Evolutionary conservation across 2,888 invertebrate species (phyloP).

Genomic region (Chironomus tentans): DNA sequence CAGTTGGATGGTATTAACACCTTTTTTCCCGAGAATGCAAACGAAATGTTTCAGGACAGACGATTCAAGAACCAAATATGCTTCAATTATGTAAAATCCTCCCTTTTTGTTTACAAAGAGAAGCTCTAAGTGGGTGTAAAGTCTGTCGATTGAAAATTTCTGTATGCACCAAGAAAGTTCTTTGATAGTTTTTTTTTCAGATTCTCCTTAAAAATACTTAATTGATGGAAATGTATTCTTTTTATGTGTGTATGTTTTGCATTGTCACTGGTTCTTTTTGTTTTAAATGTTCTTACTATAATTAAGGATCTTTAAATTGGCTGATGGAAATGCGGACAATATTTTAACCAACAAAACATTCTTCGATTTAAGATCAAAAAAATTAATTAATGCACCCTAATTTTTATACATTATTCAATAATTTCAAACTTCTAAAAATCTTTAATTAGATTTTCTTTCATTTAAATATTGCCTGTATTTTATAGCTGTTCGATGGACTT

Average conservation of each 20-base stretch:
- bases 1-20: slow-evolving; percentile 16
- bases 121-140: too few species aligned
- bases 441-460: too few species aligned
- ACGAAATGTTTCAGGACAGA: not conserved
- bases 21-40: slow-evolving; percentile 22
- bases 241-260: not conserved
- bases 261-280: slow-evolving; percentile 17
- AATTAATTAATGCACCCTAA: not conserved
- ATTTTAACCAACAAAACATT: not conserved
- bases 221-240: slow-evolving; percentile 23
- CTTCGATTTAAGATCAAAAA: not conserved
- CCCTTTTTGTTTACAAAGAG: slow-evolving; percentile 1
- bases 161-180: slow-evolving; percentile 9
- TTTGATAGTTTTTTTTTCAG: not conserved
- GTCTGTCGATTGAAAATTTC: not conserved
- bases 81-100: slow-evolving; percentile 21
- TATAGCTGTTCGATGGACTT: slow-evolving; percentile 16
- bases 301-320: not conserved
- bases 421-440: too few species aligned
- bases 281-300: too few species aligned
- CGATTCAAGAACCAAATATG: not conserved
- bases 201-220: slow-evolving; percentile 24
- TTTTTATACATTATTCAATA: not conserved
- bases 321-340: not conserved
- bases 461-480: too few species aligned